Evolutionary conservation across 2,113 vertebrate species (phyloP).

Genomic region (Prolemur simus): DNA sequence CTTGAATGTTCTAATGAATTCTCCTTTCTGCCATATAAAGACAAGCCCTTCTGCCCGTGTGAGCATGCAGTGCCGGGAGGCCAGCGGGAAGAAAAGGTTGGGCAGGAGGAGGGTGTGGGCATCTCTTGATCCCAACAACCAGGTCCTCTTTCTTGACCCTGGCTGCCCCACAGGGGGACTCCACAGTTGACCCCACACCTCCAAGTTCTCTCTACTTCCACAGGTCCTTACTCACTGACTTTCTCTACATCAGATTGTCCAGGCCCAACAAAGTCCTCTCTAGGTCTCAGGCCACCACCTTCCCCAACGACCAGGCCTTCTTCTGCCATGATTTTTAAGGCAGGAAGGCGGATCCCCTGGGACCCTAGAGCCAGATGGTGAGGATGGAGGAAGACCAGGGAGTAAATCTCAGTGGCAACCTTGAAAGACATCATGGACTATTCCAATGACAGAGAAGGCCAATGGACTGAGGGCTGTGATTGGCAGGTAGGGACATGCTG

Average conservation of each 20-base stretch:
- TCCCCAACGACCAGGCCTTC: not conserved
- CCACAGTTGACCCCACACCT: not conserved
- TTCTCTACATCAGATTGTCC: not conserved
- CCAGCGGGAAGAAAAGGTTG: not conserved
- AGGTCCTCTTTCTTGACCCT: not conserved
- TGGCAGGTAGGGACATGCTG: not conserved
- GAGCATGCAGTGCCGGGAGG: not conserved
- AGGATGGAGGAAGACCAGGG: slow-evolving; percentile 59
- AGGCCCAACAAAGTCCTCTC: not conserved
- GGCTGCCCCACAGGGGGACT: not conserved
- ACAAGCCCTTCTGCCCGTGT: not conserved
- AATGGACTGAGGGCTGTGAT: not conserved
- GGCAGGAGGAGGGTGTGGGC: not conserved
- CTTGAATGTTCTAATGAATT: not conserved
- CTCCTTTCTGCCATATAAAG: not conserved
- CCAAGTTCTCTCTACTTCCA: not conserved
- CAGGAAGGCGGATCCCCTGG: not conserved
- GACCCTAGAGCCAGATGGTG: not conserved
- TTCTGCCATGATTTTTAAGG: not conserved
- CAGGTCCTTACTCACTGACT: not conserved
- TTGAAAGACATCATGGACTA: slow-evolving; percentile 56
- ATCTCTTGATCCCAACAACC: not conserved
- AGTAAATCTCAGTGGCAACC: slow-evolving; percentile 61
- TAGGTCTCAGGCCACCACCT: not conserved
- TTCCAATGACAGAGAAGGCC: not conserved